Evolutionary conservation across 2,113 vertebrate species (phyloP).

Genomic region (Dendrocopos noguchii): DNA sequence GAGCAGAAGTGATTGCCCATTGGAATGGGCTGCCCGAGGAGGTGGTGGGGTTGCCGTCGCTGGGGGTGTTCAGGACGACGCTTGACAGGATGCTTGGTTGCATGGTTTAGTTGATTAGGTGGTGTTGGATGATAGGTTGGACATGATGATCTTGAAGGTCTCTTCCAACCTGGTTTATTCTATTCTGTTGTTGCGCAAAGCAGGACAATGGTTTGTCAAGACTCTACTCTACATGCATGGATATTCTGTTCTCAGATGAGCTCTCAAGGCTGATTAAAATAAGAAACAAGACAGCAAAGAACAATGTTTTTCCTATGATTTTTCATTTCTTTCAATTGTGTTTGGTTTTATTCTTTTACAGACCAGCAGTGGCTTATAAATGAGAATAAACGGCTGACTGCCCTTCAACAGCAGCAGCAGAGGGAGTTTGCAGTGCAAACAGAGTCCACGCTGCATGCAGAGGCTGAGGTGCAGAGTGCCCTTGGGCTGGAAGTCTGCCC

Average conservation of each 20-base stretch:
- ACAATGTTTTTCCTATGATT: not conserved
- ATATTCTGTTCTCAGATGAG: not conserved
- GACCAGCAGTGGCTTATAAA: conserved; percentile 88
- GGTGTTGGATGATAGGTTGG: no score
- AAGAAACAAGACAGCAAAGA: not conserved
- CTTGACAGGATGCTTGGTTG: no score
- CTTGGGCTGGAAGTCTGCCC: conserved; percentile 17
- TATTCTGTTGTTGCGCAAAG: not conserved
- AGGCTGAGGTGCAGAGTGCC: conserved; percentile 61
- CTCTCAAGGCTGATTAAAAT: not conserved
- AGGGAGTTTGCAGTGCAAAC: conserved; percentile 82
- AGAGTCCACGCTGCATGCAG: conserved; percentile 60
- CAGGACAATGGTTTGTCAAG: not conserved
- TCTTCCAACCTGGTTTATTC: no score
- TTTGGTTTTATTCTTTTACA: conserved; percentile 66
- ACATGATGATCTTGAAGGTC: no score
- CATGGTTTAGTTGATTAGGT: no score
- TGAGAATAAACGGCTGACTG: conserved; percentile 79
- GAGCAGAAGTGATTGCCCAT: not conserved
- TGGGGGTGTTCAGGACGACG: no score
- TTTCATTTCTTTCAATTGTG: conserved; percentile 24
- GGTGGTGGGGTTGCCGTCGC: no score
- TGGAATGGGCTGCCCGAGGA: no score
- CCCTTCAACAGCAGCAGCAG: conserved; percentile 71
- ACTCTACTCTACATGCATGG: not conserved